Base-by-base conservation (phyloP, 1,140 invertebrate species). In the Panagrolaimus sp. region DNA sequence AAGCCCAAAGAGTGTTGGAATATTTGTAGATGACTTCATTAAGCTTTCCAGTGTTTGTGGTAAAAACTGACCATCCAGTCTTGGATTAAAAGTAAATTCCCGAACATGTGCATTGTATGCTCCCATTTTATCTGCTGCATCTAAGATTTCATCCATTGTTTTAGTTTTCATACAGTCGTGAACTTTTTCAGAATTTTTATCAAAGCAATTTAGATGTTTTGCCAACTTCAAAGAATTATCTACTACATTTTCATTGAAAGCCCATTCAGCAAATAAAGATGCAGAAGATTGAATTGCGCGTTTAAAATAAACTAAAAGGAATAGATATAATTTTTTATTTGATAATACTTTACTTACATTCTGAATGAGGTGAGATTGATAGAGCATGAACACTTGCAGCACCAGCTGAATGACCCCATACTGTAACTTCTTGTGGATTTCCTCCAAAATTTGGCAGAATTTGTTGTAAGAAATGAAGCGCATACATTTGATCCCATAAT, bases 341-440 rank as follows among this genome's bases (percentile, higher is more conserved):
- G 20, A 66, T 63, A n/a, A n/a, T 3, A 63, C 48, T 0, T 11
- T 20, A 46, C 11, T 14, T 1, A 69, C 67, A 14, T 71, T 16
- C 20, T 27, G 63, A 69, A 14, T 68, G 45, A 9, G 71, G 71
- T 20, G 71, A 73, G 25, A 73, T 42, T 7, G 48, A 45, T 47
- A 73, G 45, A 2, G 53, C 27, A 63, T 45, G 25, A n/a, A 74
- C 48, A 16, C 27, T 27, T 9, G 44, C 71, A 11, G 65, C 72
- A 0, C 71, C 72, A 3, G 72, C 65, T 9, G 45, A 44, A 14
- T 43, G 38, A 11, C 69, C 69, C 4, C 45, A 61, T 5, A 64
- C 68, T 20, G 69, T 70, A 1, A 70, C 14, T 31, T 43, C 42
- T n/a, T 70, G n/a, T 7, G 67, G 67, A 43, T 70, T 70, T 11